Percentiles rank a stretch among this genome's conserved stretches.
These are phyloP conservation scores for Plebejus argus DNA, from an alignment of 2,888 invertebrate genomes.

Conservation along the genomic window DNA sequence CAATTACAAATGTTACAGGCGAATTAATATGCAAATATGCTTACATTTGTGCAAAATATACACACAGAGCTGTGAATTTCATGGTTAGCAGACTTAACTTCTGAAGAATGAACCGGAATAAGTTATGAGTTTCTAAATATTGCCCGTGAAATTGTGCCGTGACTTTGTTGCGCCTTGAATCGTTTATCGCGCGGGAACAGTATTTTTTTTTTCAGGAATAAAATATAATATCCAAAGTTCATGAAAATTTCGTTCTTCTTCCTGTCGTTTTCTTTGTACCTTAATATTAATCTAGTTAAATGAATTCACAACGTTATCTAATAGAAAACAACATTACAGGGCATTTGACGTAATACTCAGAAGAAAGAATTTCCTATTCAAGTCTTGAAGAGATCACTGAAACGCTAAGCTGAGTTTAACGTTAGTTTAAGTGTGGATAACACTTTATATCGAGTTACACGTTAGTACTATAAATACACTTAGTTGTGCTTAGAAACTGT, in stretches of 20 bases:
- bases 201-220: too few species aligned
- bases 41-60: background rate
- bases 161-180: too few species aligned
- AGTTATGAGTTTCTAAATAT: too few species aligned
- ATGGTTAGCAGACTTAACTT: background rate
- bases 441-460: background rate
- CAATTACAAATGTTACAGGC: constrained; percentile 11
- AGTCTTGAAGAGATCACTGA: background rate
- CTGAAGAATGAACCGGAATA: background rate
- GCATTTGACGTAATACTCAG: background rate
- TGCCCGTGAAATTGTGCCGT: too few species aligned
- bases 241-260: too few species aligned
- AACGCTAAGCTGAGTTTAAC: background rate
- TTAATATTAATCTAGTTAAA: too few species aligned
- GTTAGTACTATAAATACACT: background rate
- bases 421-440: background rate
- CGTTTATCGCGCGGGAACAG: too few species aligned
- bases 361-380: background rate
- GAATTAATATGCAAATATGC: constrained; percentile 17
- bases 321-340: background rate
- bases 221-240: too few species aligned
- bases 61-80: background rate
- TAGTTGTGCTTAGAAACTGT: background rate
- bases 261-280: background rate
- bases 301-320: too few species aligned